Percentiles rank a stretch among this genome's conserved stretches.
phyloP scores from a whole-genome alignment of 30 jellyfish, hydroid and myxozoan genomes.

The Sanderia malayensis region DNA sequence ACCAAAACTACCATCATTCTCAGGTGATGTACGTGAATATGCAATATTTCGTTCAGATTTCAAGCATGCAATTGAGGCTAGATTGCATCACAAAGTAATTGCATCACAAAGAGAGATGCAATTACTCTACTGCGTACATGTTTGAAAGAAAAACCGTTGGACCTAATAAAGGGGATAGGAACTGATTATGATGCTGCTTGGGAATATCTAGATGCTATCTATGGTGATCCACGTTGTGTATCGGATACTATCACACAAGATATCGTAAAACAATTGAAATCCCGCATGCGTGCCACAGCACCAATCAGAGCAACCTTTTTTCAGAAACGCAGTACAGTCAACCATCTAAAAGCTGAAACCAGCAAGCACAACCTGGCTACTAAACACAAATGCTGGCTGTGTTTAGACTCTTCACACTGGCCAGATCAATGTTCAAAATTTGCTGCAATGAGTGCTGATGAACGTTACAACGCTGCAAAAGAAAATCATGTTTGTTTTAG shows the following conservation, averaged over 20 bases:
- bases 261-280: constrained; percentile 52
- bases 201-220: constrained; percentile 54
- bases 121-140: constrained; percentile 36
- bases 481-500: constrained; percentile 60
- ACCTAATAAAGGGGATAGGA: constrained; percentile 38
- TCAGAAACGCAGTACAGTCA: constrained; percentile 47
- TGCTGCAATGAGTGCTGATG: constrained; percentile 35
- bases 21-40: constrained; percentile 57
- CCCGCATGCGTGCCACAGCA: constrained; percentile 61
- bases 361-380: constrained; percentile 30
- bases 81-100: no score
- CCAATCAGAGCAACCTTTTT: constrained; percentile 56
- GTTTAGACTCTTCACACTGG: constrained; percentile 50
- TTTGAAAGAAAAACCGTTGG: constrained; percentile 56
- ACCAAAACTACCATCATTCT: constrained; percentile 54
- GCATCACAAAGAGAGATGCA: constrained; percentile 50
- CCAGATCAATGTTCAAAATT: constrained; percentile 54
- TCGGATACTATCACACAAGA: constrained; percentile 60
- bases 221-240: constrained; percentile 59
- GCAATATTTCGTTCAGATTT: constrained; percentile 47
- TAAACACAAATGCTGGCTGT: constrained; percentile 53
- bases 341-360: constrained; percentile 34
- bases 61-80: constrained; percentile 48
- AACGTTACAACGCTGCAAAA: constrained; percentile 45
- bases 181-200: constrained; percentile 63